Evolutionary conservation across 2,113 vertebrate species (phyloP).

Genomic region (Erythrocercus mccallii): DNA sequence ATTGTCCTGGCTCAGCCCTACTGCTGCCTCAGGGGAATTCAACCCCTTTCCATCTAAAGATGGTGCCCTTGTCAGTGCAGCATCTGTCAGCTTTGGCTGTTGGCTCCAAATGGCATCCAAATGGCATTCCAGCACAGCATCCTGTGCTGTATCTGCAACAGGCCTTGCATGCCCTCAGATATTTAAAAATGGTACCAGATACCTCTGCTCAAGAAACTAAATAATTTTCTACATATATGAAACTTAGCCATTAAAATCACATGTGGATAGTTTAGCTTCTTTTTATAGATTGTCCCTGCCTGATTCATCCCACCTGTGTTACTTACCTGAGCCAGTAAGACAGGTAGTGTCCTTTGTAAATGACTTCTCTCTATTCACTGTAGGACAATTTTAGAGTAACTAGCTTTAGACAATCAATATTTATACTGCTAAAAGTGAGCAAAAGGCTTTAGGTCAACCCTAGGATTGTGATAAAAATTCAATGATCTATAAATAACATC

Average conservation of each 20-base stretch:
- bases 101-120: not conserved
- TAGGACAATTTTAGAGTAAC: not conserved
- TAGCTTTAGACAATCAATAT: not conserved
- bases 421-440: not conserved
- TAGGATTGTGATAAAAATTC: not conserved
- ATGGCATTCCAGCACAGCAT: not conserved
- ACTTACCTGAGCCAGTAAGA: not conserved
- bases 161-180: not conserved
- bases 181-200: not conserved
- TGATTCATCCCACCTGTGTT: not conserved
- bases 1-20: not conserved
- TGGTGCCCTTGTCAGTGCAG: accelerated
- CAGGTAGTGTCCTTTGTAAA: not conserved
- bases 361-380: not conserved
- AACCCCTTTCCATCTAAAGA: not conserved
- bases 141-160: not conserved
- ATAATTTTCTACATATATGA: not conserved
- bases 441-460: not conserved
- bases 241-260: not conserved
- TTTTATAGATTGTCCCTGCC: not conserved
- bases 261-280: not conserved
- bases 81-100: not conserved
- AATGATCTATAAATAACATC: not conserved
- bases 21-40: not conserved
- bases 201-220: not conserved